These are phyloP conservation scores for human (Homo sapiens) DNA, from an alignment of 2,113 vertebrate genomes.

Conservation along the genomic window GRCh38 chrX:100745501-100746000, in stretches of 20 bases:
- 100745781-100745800: not conserved
- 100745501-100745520: not conserved
- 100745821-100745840: not conserved
- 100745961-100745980: conserved; percentile 29
- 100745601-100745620: not conserved
- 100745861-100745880: not conserved
- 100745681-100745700: conserved; percentile 4
- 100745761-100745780: conserved; percentile 4
- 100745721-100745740: not conserved
- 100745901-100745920: not conserved
- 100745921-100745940: not conserved
- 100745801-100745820: conserved; percentile 5
- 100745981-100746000: not conserved
- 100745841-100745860: not conserved
- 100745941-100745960: not conserved
- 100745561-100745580: not conserved
- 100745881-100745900: not conserved
- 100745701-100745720: not conserved
- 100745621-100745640: not conserved
- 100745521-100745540: not conserved
- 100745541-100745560: not conserved
- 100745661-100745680: not conserved
- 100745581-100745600: not conserved
- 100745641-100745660: not conserved
- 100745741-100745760: not conserved